Percentiles rank a stretch among this genome's conserved stretches.
Conservation (phyloP, 1,140 invertebrate genomes). For the Melanaphis sacchari region DNA sequence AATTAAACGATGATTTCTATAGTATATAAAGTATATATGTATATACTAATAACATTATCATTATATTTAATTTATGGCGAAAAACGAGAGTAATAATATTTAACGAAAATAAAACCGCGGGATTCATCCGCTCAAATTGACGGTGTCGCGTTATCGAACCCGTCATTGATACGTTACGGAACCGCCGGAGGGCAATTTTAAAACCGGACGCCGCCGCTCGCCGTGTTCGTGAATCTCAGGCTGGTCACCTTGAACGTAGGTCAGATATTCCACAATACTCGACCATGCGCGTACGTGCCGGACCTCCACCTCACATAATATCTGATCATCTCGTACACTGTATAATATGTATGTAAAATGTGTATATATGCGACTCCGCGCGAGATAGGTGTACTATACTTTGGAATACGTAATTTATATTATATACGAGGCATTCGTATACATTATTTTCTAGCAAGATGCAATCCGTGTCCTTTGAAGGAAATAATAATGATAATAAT, state of each 20-base stretch:
- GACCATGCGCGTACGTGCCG: conserved; percentile 25
- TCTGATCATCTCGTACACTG: background rate
- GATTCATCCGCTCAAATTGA: background rate
- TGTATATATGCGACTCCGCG: background rate
- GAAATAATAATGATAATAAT: background rate
- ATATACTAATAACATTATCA: background rate
- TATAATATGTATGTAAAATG: background rate
- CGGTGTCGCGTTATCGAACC: background rate
- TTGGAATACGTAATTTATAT: background rate
- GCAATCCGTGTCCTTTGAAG: background rate
- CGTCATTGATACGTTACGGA: conserved; percentile 6
- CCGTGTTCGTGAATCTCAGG: conserved; percentile 38
- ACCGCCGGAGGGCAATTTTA: background rate
- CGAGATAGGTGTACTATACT: background rate
- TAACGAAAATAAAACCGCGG: background rate
- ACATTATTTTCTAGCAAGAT: background rate
- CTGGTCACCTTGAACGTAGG: conserved; percentile 51
- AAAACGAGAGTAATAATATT: conserved; percentile 8
- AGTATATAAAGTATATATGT: background rate
- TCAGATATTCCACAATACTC: background rate
- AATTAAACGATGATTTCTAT: background rate
- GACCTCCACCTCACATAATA: background rate
- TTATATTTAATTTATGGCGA: background rate
- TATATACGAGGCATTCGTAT: background rate
- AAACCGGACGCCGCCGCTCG: background rate